Evolutionary conservation across 1,140 invertebrate species (phyloP), one percentile per base, ranked within the genome.

Genomic region (Drosophila neocordata): DNA sequence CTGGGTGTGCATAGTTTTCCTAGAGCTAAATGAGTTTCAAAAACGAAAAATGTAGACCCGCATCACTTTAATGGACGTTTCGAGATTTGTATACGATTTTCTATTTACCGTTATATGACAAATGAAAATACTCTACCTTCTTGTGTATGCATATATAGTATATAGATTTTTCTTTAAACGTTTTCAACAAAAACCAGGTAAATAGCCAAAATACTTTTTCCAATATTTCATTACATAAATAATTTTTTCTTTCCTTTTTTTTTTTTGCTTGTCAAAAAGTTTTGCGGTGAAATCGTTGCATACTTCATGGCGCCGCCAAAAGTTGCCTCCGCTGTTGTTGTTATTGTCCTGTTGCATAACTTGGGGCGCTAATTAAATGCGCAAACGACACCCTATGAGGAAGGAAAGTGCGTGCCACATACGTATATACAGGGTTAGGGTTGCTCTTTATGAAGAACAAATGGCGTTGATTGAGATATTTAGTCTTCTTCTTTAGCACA

Each of bases 321-420:
- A 56, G 53, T 56, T 31, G 15, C n/a, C 38, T 35, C 52, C 1
- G n/a, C 52, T 59, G 37, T 51, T 56, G 31, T 57, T 68, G 57
- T 57, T 56, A 34, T 18, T 51, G 41, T 55, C 62, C n/a, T 57
- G 13, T 20, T 27, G 61, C 58, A 61, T 59, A 77, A 60, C 65
- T 60, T 65, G 57, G 67, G 60, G 38, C 44, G 69, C 61, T 70
- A 55, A 79, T 74, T 74, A 74, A 74, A 70, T 73, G 66, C 71
- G 27, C 71, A 57, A 67, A 48, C 37, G 38, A 38, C 38, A 37
- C 56, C 18, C 48, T 48, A 18, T 18, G 8, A 48, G n/a, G 6
- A 15, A 20, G 5, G 27, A 31, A 31, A 31, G 27, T 31, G 27
- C 27, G 41, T 48, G 18, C 41, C 41, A 13, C 41, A 48, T 48